phyloP scores from a whole-genome alignment of 2,888 invertebrate species.

The Myopa tessellatipennis region DNA sequence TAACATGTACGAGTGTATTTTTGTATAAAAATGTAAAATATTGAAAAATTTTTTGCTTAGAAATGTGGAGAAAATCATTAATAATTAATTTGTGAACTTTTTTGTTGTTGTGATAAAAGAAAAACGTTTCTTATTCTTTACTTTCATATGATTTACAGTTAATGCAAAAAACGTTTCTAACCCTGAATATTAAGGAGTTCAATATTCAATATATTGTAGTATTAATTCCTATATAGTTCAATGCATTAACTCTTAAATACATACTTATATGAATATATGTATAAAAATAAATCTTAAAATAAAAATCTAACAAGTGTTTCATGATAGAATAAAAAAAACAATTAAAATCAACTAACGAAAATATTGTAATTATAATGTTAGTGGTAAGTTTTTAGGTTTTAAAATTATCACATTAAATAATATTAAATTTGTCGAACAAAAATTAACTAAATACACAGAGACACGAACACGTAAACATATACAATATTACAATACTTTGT shows the following conservation, averaged over 20 bases:
- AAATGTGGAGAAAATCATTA: constrained; percentile 44
- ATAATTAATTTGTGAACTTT: constrained; percentile 58
- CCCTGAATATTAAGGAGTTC: not conserved
- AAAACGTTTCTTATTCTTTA: not conserved
- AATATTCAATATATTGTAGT: too few species aligned
- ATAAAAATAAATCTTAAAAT: not conserved
- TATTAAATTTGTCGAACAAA: constrained; percentile 3
- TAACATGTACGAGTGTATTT: not conserved
- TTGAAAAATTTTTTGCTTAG: constrained; percentile 41
- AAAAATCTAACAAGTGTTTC: constrained; percentile 17
- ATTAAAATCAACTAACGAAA: constrained; percentile 36
- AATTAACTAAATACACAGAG: constrained; percentile 65
- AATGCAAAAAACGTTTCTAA: too few species aligned
- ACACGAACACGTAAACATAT: constrained; percentile 68
- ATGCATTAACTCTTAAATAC: too few species aligned
- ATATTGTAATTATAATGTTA: not conserved
- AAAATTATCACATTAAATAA: too few species aligned
- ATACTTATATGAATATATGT: too few species aligned
- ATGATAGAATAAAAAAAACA: constrained; percentile 19
- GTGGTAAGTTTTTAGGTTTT: not conserved
- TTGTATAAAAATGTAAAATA: constrained; percentile 22
- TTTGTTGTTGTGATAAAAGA: constrained; percentile 60
- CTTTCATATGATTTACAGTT: too few species aligned
- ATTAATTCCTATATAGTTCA: too few species aligned
- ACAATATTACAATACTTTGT: constrained; percentile 51